Evolutionary conservation across 2,113 vertebrate species (phyloP).

Genomic region (Pelusios castaneus): DNA sequence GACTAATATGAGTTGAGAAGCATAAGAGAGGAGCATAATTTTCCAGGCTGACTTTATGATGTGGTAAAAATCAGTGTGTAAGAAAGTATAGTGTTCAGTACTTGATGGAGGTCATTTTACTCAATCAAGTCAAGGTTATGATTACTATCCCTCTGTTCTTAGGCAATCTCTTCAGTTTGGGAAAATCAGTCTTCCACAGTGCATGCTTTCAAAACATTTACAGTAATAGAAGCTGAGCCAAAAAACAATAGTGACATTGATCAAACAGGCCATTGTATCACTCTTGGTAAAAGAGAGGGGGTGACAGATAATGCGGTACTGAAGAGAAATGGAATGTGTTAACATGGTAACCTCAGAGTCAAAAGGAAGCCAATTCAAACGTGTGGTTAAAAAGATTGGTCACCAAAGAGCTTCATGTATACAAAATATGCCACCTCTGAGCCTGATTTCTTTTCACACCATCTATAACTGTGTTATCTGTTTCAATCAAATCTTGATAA

Average conservation of each 20-base stretch:
- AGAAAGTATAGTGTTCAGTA: background rate
- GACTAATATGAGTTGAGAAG: background rate
- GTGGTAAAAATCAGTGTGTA: background rate
- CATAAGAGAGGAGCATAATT: background rate
- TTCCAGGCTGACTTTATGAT: background rate
- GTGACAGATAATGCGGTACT: accelerated
- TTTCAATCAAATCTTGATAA: background rate
- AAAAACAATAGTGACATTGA: background rate
- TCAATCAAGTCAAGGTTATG: accelerated
- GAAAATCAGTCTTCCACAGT: background rate
- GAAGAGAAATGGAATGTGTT: background rate
- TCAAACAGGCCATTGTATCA: background rate
- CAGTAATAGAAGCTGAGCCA: background rate
- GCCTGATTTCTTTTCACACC: no score
- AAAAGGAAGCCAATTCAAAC: background rate
- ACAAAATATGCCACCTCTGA: background rate
- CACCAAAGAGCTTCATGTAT: background rate
- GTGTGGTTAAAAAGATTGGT: background rate
- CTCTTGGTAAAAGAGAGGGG: background rate
- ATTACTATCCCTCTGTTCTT: background rate
- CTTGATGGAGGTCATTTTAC: accelerated
- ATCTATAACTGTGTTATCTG: background rate
- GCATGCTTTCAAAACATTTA: background rate
- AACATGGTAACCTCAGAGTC: background rate
- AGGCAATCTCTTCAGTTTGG: background rate